Base-by-base conservation (phyloP, 2,797 vertebrate species). In the Diceros bicornis region DNA sequence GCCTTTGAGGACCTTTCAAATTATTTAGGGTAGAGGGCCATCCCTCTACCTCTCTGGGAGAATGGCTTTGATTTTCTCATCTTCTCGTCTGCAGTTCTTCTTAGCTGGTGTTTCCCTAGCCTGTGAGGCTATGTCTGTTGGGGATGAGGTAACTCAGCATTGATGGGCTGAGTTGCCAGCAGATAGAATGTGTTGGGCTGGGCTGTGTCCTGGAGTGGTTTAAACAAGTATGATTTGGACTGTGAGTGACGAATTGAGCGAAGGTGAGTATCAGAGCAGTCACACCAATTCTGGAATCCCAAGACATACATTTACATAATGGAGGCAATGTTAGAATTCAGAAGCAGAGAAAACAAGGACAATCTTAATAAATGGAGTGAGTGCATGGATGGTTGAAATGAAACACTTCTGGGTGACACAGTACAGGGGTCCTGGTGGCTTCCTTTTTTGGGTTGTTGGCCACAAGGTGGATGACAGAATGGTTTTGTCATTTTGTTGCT, bases 221-320 rank as follows among this genome's bases (percentile, higher is more conserved):
- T 72, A 84, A 66, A 32, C 71, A 71, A 71, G 25, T 57, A 57
- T 37, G 32, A 29, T 78, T 62, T 88, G 47, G 17, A 34, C 9
- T 91, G 12, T 50, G 50, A 66, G 4, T 74, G 57, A 81, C 86
- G 68, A 69, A 69, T 55, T 44, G 52, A 97, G 29, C 21, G 50
- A 78, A 72, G 20, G 61, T 50, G 59, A 69, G 1, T 84, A 61
- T 55, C 16, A 61, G 52, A 75, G 41, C 12, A 44, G 25, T n/a
- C 44, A 9, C 55, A 61, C 47, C n/a, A 52, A n/a, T 59, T 59
- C 20, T 64, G 11, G 29, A 71, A 52, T 68, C 23, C 27, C 12
- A 82, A 74, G 84, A 82, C 25, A 69, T 50, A n/a, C 52, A 71
- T 55, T 97, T 92, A 66, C 61, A 50, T 37, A 64, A 83, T 29